These are phyloP conservation scores for Cossypha niveicapilla DNA, from an alignment of 2,797 vertebrate species.

Conservation along the genomic window DNA sequence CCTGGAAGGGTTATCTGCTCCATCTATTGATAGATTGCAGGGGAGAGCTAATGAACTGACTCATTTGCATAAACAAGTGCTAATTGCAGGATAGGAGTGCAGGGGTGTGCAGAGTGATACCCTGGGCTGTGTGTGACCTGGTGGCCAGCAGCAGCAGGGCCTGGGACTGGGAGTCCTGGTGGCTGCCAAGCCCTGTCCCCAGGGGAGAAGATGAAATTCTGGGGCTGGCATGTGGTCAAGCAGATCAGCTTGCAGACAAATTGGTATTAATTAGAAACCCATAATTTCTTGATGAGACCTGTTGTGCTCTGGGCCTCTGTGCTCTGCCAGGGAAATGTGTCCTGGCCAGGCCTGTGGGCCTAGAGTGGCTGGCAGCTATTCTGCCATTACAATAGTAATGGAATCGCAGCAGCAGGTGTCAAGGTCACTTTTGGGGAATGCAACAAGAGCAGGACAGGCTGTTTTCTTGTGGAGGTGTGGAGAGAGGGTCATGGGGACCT, in stretches of 20 bases:
- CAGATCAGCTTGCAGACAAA: not conserved
- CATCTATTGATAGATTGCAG: not conserved
- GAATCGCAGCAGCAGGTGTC: not conserved
- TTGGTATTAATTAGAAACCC: not conserved
- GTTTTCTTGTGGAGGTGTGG: not conserved
- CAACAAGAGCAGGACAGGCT: not conserved
- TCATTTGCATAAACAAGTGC: not conserved
- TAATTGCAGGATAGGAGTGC: not conserved
- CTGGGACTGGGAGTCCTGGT: not conserved
- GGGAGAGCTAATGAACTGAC: not conserved
- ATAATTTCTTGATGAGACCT: not conserved
- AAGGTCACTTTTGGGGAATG: not conserved
- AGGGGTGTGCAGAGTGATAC: not conserved
- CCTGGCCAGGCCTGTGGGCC: not conserved
- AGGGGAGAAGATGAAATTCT: not conserved
- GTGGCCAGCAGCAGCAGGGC: not conserved
- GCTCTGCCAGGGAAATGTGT: not conserved
- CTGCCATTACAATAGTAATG: not conserved
- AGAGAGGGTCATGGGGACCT: not conserved
- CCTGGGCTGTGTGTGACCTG: not conserved
- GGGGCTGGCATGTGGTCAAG: not conserved
- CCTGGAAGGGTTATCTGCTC: not conserved
- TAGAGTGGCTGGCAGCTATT: not conserved
- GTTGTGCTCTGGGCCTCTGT: not conserved
- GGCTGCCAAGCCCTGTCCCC: not conserved